Base-by-base conservation (phyloP, 1,140 invertebrate species). In the Cecropterus lyciades region DNA sequence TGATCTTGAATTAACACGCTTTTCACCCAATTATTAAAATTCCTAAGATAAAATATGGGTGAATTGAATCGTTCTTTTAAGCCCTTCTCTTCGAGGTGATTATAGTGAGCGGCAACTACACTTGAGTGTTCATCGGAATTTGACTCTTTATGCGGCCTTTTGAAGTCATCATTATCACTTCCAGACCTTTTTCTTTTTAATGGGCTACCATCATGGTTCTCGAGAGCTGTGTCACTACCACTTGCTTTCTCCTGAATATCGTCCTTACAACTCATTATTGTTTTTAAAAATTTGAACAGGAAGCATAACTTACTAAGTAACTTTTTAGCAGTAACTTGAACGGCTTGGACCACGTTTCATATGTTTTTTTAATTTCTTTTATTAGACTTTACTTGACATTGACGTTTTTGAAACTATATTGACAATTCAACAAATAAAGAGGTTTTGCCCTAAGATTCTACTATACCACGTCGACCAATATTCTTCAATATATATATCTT, bases 21-120 rank as follows among this genome's bases (percentile, higher is more conserved):
- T 93, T 99, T 99, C 7, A 99, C 96, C 99, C 99, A 99, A 90
- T 99, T 99, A 88, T 99, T 99, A 83, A 99, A 99, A 92, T 99
- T 99, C 71, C 99, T 94, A 92, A 99, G 94, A 81, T 97, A 96
- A 78, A 98, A 96, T 71, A 99, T 99, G 16, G 97, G 94, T 42
- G 98, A 99, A 78, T 97, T 95, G 67, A 94, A 95, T 52, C 99
- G 93, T 69, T 95, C 94, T 46, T 93, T 94, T 7, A 97, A 84
- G 0, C 97, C 98, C 71, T 95, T 95, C 66, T 99, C 96, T 88
- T 96, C 94, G 3, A 98, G 80, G 37, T 95, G 93, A 91, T 99
- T 98, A 81, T 99, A 98, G 92, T 98, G 97, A 15, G 94, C 93
- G 6, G 97, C 97, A 10, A 98, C 96, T 11, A 97, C 92, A 71